Conservation (phyloP, 2,113 vertebrate genomes). For the Spea bombifrons region DNA sequence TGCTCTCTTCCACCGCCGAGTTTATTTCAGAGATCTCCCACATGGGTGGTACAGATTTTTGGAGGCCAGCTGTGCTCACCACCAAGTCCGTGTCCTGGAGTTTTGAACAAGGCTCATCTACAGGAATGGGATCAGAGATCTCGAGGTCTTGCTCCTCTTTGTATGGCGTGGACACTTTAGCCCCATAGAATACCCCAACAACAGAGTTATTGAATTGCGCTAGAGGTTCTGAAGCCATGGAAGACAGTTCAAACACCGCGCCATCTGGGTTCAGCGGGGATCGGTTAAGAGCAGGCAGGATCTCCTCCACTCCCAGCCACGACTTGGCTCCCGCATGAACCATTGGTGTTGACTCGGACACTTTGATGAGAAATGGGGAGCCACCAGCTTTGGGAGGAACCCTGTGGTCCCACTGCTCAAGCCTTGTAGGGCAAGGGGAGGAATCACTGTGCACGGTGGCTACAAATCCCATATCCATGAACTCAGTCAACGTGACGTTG, state of each 20-base stretch:
- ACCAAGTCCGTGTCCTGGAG: background rate
- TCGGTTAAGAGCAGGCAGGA: constrained; percentile 46
- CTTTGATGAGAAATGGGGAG: constrained; percentile 20
- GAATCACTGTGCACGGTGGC: constrained; percentile 3
- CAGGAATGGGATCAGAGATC: background rate
- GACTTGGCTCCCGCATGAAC: background rate
- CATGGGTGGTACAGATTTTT: constrained; percentile 32
- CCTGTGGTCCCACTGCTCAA: constrained; percentile 10
- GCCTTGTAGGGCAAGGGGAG: background rate
- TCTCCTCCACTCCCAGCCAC: constrained; percentile 42
- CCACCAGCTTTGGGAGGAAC: background rate
- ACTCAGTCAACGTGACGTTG: constrained; percentile 49
- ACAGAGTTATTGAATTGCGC: constrained; percentile 5
- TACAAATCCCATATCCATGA: constrained; percentile 56
- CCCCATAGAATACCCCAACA: background rate
- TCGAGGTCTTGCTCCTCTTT: constrained; percentile 47
- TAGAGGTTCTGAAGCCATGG: constrained; percentile 35
- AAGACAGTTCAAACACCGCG: constrained; percentile 41
- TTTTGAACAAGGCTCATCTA: constrained; percentile 42
- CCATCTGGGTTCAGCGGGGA: constrained; percentile 12
- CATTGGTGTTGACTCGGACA: background rate
- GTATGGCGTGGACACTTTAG: constrained; percentile 53
- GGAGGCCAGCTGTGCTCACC: constrained; percentile 5
- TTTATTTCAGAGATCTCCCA: constrained; percentile 58
- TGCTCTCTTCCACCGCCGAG: constrained; percentile 42